Evolutionary conservation across 2,888 invertebrate genomes (phyloP).

Genomic region (Eupithecia insigniata): DNA sequence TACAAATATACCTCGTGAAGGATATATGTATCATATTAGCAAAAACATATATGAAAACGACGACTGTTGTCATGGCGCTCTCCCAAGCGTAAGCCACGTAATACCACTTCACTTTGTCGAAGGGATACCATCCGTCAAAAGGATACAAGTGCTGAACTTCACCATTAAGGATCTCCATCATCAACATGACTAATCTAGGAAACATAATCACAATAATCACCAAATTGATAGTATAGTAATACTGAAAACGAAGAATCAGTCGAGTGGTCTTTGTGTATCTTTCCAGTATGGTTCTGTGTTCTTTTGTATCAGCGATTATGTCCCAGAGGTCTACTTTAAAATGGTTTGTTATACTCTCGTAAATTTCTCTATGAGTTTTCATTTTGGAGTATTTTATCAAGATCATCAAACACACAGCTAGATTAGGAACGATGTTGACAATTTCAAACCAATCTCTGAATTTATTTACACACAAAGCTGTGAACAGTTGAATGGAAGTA

Average conservation of each 20-base stretch:
- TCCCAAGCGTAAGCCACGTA: conserved; percentile 69
- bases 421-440: conserved; percentile 69
- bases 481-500: conserved; percentile 59
- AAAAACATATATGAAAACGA: conserved; percentile 62
- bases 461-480: conserved; percentile 57
- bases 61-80: conserved; percentile 64
- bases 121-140: conserved; percentile 76
- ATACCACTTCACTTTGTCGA: conserved; percentile 71
- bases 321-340: conserved; percentile 63
- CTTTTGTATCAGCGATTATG: conserved; percentile 49
- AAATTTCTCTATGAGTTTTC: conserved; percentile 55
- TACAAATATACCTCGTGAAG: conserved; percentile 64
- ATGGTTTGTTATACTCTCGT: conserved; percentile 60
- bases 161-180: conserved; percentile 50
- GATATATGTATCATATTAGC: conserved; percentile 64
- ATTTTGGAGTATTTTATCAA: conserved; percentile 64
- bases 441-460: conserved; percentile 65
- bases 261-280: conserved; percentile 54
- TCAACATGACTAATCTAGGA: conserved; percentile 67
- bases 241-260: conserved; percentile 58
- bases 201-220: conserved; percentile 60
- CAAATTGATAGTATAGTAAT: conserved; percentile 59
- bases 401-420: conserved; percentile 67
- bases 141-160: conserved; percentile 64
- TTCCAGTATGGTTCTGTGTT: conserved; percentile 55